phyloP scores from a whole-genome alignment of 2,888 invertebrate genomes.

The Eupeodes luniger region DNA sequence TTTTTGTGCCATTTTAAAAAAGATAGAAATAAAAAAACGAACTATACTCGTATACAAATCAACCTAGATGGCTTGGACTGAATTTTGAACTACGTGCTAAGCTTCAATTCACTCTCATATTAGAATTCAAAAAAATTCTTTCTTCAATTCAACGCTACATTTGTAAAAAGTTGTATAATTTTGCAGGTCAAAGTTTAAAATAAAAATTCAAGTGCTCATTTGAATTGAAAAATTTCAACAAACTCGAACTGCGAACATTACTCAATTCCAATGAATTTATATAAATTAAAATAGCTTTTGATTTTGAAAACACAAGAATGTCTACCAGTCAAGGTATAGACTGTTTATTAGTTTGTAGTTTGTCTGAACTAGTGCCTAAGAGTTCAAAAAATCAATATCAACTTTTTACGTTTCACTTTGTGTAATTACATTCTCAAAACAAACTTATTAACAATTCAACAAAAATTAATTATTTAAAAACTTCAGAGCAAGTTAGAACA shows the following conservation, averaged over 20 bases:
- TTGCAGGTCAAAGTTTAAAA: neutral
- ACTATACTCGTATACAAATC: neutral
- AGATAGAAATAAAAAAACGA: neutral
- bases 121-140: neutral
- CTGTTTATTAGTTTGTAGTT: neutral
- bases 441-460: neutral
- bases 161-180: slow-evolving; percentile 52
- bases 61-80: slow-evolving; percentile 10
- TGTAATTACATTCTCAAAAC: neutral
- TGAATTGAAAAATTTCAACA: slow-evolving; percentile 41
- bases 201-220: slow-evolving; percentile 37
- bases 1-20: no score
- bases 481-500: no score
- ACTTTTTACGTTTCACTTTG: neutral
- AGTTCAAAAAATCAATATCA: neutral
- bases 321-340: neutral
- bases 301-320: neutral
- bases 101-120: slow-evolving; percentile 21
- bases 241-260: slow-evolving; percentile 33
- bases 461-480: neutral
- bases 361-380: neutral
- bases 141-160: neutral
- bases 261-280: slow-evolving; percentile 26
- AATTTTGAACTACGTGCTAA: slow-evolving; percentile 20
- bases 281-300: slow-evolving; percentile 46